Evolutionary conservation across 2,797 vertebrate genomes (phyloP).

Genomic region (Microctenopoma lineatum): DNA sequence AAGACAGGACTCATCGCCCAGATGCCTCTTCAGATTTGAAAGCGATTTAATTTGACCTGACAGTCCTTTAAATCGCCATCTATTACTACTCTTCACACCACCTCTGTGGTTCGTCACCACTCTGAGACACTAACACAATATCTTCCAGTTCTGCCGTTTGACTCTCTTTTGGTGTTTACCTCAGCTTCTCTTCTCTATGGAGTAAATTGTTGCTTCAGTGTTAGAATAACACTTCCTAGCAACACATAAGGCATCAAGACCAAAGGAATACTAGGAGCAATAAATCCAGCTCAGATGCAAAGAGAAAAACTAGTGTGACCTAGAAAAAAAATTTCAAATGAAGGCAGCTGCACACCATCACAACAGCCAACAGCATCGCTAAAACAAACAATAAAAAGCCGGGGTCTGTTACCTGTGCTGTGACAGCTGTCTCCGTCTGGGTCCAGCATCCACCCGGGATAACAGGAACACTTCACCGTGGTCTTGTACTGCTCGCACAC

Average conservation of each 20-base stretch:
- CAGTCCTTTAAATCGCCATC: conserved; percentile 49
- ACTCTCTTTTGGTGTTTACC: conserved; percentile 23
- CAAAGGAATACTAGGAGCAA: background rate
- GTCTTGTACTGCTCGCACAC: conserved; percentile 97
- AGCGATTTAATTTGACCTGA: conserved; percentile 58
- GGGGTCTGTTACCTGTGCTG: conserved; percentile 86
- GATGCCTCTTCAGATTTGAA: conserved; percentile 53
- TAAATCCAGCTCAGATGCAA: conserved; percentile 12
- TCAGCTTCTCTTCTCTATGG: background rate
- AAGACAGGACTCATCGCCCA: conserved; percentile 51
- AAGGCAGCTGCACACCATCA: conserved; percentile 2
- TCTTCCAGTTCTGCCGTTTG: background rate
- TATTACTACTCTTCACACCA: conserved; percentile 35
- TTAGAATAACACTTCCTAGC: background rate
- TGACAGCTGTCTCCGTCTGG: conserved; percentile 92
- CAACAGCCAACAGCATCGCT: background rate
- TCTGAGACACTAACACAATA: conserved; percentile 1
- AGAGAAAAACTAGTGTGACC: background rate
- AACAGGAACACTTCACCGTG: conserved; percentile 96
- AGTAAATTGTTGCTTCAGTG: background rate
- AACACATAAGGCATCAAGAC: background rate
- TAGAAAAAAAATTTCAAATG: conserved; percentile 4
- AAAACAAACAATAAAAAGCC: conserved; percentile 29
- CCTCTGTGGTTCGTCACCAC: conserved; percentile 18
- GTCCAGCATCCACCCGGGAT: conserved; percentile 93